Base-by-base conservation (phyloP, 2,797 vertebrate genomes). In the Cynopterus sphinx region DNA sequence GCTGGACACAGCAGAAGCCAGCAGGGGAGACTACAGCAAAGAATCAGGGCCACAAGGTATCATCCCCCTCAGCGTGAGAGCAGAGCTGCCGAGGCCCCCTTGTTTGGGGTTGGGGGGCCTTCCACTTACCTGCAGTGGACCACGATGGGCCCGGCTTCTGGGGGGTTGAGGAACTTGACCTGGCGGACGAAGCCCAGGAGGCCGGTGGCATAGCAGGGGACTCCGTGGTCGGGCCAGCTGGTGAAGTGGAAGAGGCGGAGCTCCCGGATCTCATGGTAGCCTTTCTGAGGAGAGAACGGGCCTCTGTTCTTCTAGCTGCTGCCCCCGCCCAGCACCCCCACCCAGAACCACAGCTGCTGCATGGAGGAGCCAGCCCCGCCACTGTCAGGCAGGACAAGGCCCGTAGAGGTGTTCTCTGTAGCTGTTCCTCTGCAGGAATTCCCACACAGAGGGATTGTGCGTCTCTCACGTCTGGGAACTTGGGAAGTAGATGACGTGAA, bases 191-290 rank as follows among this genome's bases (percentile, higher is more conserved):
- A 99, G 96, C 99, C 99, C 95, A 99, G 98, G 55, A 99, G 99
- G 59, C 99, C 99, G 0, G 99, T 99, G 98, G 99, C 99, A 0
- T 99, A 99, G 97, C 99, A 99, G 94, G 99, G 99, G 26, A 99
- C 99, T 0, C 99, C 99, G 0, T 99, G 99, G 98, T 99, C 99
- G 0, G 99, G 99, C 99, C 99, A 99, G 98, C 99, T 99, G 98
- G 99, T 99, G 98, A 99, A 99, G 94, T 99, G 99, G 97, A 99
- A 99, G 98, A 99, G 99, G 21, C 99, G 99, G 77, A 99, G 99
- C 97, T 99, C 99, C 7, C 99, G 99, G 98, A 99, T 99, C 98
- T 99, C 99, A 4, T 99, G 99, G 97, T 99, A 99, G 97, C 99
- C 99, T 99, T 99, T 99, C 99, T 99, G 98, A 98, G 96, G 86